Evolutionary conservation across 2,113 vertebrate species (phyloP), one percentile per base, ranked within the genome.

Genomic region (Machaerirhynchus nigripectus): DNA sequence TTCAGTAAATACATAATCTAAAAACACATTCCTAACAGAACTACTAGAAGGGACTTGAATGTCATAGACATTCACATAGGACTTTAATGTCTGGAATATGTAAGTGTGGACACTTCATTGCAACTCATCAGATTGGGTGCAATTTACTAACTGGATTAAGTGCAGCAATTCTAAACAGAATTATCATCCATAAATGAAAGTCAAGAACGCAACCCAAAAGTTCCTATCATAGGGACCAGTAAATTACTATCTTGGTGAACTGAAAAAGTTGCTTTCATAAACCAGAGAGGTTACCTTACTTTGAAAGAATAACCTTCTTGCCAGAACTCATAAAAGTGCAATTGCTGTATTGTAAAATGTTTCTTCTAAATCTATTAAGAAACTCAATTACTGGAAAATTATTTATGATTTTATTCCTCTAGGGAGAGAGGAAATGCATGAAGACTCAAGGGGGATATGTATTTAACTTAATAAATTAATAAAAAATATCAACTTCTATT

Each of bases 151-250:
- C 18, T 65, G 35, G 15, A 65, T 69, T 52, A 89, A 76, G 10
- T 20, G 23, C 28, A 76, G 23, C 37, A 67, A 50, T 67, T 55
- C 18, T 33, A 33, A 88, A 46, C 11, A 75, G 15, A 28, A 4
- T 52, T 26, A n/a, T 57, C 15, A 28, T 24, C 11, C 46, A 12
- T 30, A 60, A 79, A 79, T 12, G 10, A 68, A 83, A 68, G 17
- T 8, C 27, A 68, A 82, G 44, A 70, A 57, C 0, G 0, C 20
- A 21, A 77, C 40, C 11, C 13, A 52, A 73, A 74, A 24, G 3
- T 3, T 69, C 81, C 28, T 57, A 0, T 56, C 17, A 20, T 46
- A 56, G 33, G 2, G 3, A 55, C 4, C 1, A 5, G 20, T 42
- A 86, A 64, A 63, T 64, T 50, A 24, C 20, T 3, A 68, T 19